Evolutionary conservation across 1,140 invertebrate species (phyloP).

Genomic region (Danaus melanippus): DNA sequence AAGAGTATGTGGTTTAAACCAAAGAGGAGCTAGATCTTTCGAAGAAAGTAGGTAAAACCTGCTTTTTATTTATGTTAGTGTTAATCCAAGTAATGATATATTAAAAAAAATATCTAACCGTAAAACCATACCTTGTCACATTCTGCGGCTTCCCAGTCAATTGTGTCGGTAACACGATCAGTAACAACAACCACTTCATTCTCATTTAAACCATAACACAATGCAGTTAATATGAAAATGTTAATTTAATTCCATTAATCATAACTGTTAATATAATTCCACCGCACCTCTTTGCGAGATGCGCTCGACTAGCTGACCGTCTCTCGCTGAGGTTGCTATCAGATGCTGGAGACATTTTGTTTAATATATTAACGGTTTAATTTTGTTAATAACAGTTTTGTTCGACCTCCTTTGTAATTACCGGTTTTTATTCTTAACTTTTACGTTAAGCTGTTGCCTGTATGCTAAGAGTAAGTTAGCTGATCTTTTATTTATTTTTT

Average conservation of each 20-base stretch:
- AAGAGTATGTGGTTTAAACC: not conserved
- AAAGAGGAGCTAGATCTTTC: not conserved
- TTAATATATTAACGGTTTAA: conserved; percentile 14
- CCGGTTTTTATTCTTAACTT: conserved; percentile 14
- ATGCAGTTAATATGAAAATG: not conserved
- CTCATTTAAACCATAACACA: conserved; percentile 9
- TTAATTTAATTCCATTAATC: not conserved
- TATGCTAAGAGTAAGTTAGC: conserved; percentile 1
- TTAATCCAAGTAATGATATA: too few relatives aligned
- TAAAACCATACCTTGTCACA: conserved; percentile 24
- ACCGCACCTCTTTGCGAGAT: conserved; percentile 18
- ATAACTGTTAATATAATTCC: not conserved
- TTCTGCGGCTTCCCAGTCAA: conserved; percentile 23
- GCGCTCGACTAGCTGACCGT: conserved; percentile 32
- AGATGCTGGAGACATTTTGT: conserved; percentile 36
- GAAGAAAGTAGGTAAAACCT: not conserved
- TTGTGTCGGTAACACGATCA: conserved; percentile 24
- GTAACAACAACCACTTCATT: conserved; percentile 25
- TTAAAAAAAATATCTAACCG: not conserved
- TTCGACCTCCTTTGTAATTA: conserved; percentile 20
- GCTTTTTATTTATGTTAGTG: too few relatives aligned
- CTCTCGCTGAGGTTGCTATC: conserved; percentile 31
- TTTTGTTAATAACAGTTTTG: conserved; percentile 7
- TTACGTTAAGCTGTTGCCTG: too few relatives aligned
- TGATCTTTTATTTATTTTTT: conserved; percentile 5